phyloP scores from a whole-genome alignment of 2,888 invertebrate species.

The Matsumyia berberina region DNA sequence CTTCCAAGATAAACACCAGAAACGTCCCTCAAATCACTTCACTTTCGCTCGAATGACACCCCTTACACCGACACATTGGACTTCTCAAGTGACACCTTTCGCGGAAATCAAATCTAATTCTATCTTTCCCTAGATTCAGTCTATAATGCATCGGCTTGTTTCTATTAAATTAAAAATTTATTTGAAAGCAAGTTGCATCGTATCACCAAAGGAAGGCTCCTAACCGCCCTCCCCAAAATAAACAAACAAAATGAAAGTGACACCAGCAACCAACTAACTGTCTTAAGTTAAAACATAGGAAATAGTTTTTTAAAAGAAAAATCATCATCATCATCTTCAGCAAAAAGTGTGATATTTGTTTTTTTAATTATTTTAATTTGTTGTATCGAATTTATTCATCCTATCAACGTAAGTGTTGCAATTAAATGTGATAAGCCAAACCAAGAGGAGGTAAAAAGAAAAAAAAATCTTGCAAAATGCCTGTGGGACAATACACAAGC shows the following conservation, averaged over 20 bases:
- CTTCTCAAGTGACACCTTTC: constrained; percentile 12
- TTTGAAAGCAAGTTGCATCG: constrained; percentile 78
- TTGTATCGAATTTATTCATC: constrained; percentile 73
- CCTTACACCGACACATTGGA: constrained; percentile 31
- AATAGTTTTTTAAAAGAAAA: constrained; percentile 54
- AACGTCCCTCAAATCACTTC: too few relatives aligned
- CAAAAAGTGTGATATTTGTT: constrained; percentile 65
- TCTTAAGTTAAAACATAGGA: constrained; percentile 52
- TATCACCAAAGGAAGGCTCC: constrained; percentile 55
- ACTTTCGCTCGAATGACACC: neutral
- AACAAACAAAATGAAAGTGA: constrained; percentile 60
- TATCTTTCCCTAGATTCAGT: constrained; percentile 43
- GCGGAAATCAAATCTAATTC: constrained; percentile 9
- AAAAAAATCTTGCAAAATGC: constrained; percentile 80
- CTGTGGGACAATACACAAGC: constrained; percentile 82
- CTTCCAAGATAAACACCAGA: constrained; percentile 1
- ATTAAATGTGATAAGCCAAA: constrained; percentile 69
- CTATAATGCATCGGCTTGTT: constrained; percentile 78
- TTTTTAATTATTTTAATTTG: constrained; percentile 64
- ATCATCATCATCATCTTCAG: constrained; percentile 42
- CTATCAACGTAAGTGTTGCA: constrained; percentile 26
- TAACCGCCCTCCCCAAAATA: constrained; percentile 39
- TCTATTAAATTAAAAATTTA: constrained; percentile 78
- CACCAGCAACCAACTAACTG: constrained; percentile 52
- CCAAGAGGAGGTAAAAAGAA: constrained; percentile 32